Evolutionary conservation across 2,888 invertebrate species (phyloP), one percentile per base, ranked within the genome.

Genomic region (Caprella mutica): DNA sequence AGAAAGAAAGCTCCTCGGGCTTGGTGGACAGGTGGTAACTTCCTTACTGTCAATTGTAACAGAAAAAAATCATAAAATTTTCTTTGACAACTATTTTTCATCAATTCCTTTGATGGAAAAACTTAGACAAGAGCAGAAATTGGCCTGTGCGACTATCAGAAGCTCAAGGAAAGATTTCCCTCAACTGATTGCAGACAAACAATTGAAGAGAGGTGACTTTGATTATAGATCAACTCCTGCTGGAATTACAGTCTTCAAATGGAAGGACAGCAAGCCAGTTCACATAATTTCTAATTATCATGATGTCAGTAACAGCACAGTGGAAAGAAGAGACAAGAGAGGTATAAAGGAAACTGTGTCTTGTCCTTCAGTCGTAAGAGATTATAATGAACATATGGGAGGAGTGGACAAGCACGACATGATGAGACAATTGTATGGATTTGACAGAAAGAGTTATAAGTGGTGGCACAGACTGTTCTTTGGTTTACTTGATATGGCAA

Each of bases 391-490:
- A 8, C 54, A 69, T 55, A 70, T 70, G 69, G 67, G 68, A 21
- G 65, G 59, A 55, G 69, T 70, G 9, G 69, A 71, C 61, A 68
- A 69, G 59, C 57, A 63, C 19, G 69, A 71, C 52, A 66, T 65
- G 66, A n/a, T n/a, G n/a, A 44, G 67, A 65, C 55, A 62, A 12
- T 44, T 52, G 14, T 70, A 70, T 59, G 67, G 68, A 54, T 59
- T 68, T 24, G 65, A 69, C 50, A 51, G 68, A 30, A 69, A 70
- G 60, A 66, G 65, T 17, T 65, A 64, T 52, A 70, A 70, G 65
- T 69, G 69, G 69, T 69, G 69, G 66, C 67, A 66, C 52, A 35
- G 67, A 17, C 65, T 68, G 40, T 66, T 67, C 44, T 69, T 61
- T 55, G 64, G 68, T 58, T 66, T 69, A 55, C 21, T 67, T 5